Base-by-base conservation (phyloP, 92 coral and sea anemone genomes). In the Bergia puertoricense region DNA sequence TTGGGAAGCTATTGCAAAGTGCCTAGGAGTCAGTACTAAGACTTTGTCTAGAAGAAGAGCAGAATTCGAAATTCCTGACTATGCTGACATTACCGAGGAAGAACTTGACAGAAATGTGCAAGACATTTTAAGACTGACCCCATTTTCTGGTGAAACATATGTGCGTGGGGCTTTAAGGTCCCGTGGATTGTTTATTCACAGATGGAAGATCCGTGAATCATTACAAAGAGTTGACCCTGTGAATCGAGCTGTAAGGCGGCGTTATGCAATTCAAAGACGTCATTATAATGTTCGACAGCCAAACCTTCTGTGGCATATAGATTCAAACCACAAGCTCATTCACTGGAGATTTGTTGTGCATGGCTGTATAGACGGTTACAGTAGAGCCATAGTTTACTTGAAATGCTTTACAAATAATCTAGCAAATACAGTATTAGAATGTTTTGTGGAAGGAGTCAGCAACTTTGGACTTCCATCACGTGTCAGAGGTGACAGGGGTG, bases 61-160 rank as follows among this genome's bases (percentile, higher is more conserved):
- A 73, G 88, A 89, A 89, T 89, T 48, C 54, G 54, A 48, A 48
- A 48, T 48, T 48, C 54, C 54, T 48, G 54, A 48, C 54, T 54
- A 54, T 8, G 0, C 14, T 54, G 62, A 54, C 14, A 54, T 54
- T 5, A 54, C 62, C 1, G 11, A 54, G 62, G 11, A 13, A 54
- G 62, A 54, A 5, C 62, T 54, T 8, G 62, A 54, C 8, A 5
- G 62, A 8, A 54, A 54, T 8, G 14, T 54, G 14, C 8, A 8
- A 54, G 62, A 88, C 23, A 88, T 90, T 66, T 57, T 80, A 80
- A 20, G 89, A 74, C 44, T 90, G 73, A 90, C 92, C 40, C 86
- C 87, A 36, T 90, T 67, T 80, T 90, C 92, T 76, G 89, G 92
- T 38, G 90, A 90, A 90, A 85, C 86, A 16, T 90, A 86, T 68